Evolutionary conservation across 2,113 vertebrate genomes (phyloP), one percentile per base, ranked within the genome.

Genomic region (Laticauda colubrina): DNA sequence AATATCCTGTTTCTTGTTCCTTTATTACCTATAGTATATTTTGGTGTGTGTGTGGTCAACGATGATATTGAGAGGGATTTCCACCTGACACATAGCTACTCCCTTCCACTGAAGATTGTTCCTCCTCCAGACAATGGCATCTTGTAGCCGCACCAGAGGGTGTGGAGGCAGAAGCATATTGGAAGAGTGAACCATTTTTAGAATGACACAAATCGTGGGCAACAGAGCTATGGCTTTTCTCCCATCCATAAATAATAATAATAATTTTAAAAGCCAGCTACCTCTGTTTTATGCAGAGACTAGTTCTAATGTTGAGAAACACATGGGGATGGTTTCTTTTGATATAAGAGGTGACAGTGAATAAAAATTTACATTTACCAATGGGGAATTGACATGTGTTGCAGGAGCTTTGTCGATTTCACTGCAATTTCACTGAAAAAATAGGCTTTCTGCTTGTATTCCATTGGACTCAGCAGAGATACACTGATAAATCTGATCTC

Each of bases 131-230:
- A 95, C 95, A 95, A 94, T 93, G 92, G 92, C 90, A 94, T 96
- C 95, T 97, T 95, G 94, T 95, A 96, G 89, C 95, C 95, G 92
- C 91, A 95, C 95, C 96, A 97, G 96, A 97, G 97, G 96, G 97
- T 97, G 97, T 96, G 96, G 97, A 93, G 97, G 97, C 95, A 96
- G 96, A 92, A 0, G 5, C 92, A 93, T 96, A 97, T 96, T 95
- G 97, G 97, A 95, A 96, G 88, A 90, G 59, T 93, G 94, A 94
- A 94, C 96, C 96, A 95, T 95, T 97, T 97, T 97, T 97, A 96
- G 97, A 96, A 95, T 75, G 95, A 95, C 94, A n/a, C 15, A 96
- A 97, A 95, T 96, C 96, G 95, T 96, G 96, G 96, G 96, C 94
- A 95, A 96, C 92, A 29, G 95, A 94, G 95, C 95, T 95, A 94